phyloP scores from a whole-genome alignment of 2,888 invertebrate genomes.

The Polyommatus icarus region DNA sequence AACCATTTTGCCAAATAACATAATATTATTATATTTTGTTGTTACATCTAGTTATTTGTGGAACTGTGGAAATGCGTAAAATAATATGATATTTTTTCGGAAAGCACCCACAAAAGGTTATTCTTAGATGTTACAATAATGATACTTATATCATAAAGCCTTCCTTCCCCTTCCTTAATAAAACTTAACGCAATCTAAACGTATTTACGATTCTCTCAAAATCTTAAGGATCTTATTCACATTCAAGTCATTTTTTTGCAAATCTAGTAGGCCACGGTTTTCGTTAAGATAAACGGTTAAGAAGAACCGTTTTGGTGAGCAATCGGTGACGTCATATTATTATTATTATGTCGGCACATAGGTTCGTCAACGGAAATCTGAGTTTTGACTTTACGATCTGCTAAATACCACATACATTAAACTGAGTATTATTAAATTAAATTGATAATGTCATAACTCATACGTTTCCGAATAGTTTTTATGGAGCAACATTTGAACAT shows the following conservation, averaged over 20 bases:
- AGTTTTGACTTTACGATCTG: constrained; percentile 3
- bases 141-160: too few relatives aligned
- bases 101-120: too few relatives aligned
- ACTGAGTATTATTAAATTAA: not conserved
- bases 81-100: too few relatives aligned
- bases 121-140: too few relatives aligned
- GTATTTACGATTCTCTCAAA: too few relatives aligned
- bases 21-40: not conserved
- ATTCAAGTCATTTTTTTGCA: not conserved
- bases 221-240: too few relatives aligned
- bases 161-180: too few relatives aligned
- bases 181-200: too few relatives aligned
- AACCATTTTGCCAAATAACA: not conserved
- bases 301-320: constrained; percentile 13
- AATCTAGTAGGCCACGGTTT: not conserved
- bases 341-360: not conserved
- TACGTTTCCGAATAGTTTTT: not conserved
- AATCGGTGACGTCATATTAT: not conserved
- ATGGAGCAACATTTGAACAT: not conserved
- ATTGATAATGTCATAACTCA: not conserved
- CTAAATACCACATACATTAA: constrained; percentile 6
- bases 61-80: too few relatives aligned
- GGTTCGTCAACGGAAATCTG: not conserved
- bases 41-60: too few relatives aligned
- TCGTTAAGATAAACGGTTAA: not conserved